Evolutionary conservation across 2,113 vertebrate genomes (phyloP).

Genomic region (Onychostruthus taczanowskii): DNA sequence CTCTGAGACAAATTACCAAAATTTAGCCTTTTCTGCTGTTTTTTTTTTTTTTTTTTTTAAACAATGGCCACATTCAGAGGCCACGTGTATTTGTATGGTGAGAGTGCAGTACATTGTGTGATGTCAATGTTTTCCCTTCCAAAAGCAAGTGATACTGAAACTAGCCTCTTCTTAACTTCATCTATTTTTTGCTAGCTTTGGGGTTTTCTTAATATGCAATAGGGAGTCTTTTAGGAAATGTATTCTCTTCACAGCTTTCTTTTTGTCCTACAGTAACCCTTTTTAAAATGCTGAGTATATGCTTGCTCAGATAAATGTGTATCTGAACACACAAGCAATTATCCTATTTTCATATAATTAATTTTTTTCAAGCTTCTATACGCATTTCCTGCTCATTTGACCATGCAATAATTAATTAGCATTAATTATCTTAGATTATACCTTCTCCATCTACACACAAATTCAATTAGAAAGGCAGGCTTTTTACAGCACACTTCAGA

Average conservation of each 20-base stretch:
- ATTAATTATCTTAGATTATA: conserved; percentile 76
- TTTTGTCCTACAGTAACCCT: conserved; percentile 13
- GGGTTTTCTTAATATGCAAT: neutral
- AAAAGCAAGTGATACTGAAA: conserved; percentile 27
- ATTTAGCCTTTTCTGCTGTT: neutral
- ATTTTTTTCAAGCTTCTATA: conserved; percentile 67
- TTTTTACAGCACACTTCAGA: conserved; percentile 55
- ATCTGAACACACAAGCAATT: conserved; percentile 68
- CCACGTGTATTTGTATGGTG: neutral
- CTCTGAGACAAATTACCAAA: neutral
- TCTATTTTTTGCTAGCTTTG: conserved; percentile 19
- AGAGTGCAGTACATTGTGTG: neutral
- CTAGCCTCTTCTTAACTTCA: conserved; percentile 1
- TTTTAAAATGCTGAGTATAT: conserved; percentile 55
- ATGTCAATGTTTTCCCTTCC: neutral
- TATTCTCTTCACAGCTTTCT: conserved; percentile 28
- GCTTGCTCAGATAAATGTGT: conserved; percentile 49
- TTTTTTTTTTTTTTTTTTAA: neutral
- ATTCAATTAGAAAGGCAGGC: conserved; percentile 58
- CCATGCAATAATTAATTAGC: conserved; percentile 78
- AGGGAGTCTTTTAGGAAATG: conserved; percentile 35
- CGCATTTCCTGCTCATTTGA: conserved; percentile 76
- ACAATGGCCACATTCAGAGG: neutral
- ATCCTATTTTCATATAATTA: conserved; percentile 74
- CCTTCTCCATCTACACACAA: conserved; percentile 56